Percentiles rank a stretch among this genome's conserved stretches.
These are phyloP conservation scores for Sesia apiformis DNA, from an alignment of 2,888 invertebrate genomes.

Conservation along the genomic window DNA sequence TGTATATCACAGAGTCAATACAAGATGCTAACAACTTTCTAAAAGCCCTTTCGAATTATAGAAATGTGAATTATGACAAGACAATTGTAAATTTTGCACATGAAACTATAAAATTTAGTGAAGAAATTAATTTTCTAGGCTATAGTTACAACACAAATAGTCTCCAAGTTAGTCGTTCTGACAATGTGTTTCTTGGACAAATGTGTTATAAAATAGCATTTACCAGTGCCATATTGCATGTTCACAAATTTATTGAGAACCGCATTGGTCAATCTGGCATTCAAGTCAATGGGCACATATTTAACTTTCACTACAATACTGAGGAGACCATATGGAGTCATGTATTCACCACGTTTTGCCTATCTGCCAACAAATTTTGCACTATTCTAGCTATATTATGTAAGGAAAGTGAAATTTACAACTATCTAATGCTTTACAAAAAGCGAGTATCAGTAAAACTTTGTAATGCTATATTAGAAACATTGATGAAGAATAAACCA, in stretches of 20 bases:
- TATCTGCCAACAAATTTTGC: constrained; percentile 67
- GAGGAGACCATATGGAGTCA: constrained; percentile 55
- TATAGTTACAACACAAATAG: constrained; percentile 48
- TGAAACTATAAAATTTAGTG: constrained; percentile 28
- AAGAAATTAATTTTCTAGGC: constrained; percentile 55
- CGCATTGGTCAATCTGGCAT: constrained; percentile 60
- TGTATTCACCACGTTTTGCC: constrained; percentile 53
- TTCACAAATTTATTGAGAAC: constrained; percentile 50
- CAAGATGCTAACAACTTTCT: constrained; percentile 47
- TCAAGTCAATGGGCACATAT: constrained; percentile 54
- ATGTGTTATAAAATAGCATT: constrained; percentile 66
- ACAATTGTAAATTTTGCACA: constrained; percentile 53
- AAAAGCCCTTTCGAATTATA: constrained; percentile 42
- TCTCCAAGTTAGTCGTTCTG: constrained; percentile 51
- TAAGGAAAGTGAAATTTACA: constrained; percentile 33
- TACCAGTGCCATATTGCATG: constrained; percentile 35
- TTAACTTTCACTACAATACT: constrained; percentile 48
- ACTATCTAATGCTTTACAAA: constrained; percentile 45
- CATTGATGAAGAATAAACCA: constrained; percentile 37
- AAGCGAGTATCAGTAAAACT: constrained; percentile 56
- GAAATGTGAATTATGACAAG: constrained; percentile 58
- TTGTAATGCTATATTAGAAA: constrained; percentile 46
- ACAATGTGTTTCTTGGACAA: constrained; percentile 48
- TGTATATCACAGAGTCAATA: constrained; percentile 57
- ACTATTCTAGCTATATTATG: constrained; percentile 54